Percentiles rank a stretch among this genome's conserved stretches.
These are phyloP conservation scores for Cynodonichthys magdalenae DNA, from an alignment of 2,797 vertebrate genomes.

Conservation along the genomic window DNA sequence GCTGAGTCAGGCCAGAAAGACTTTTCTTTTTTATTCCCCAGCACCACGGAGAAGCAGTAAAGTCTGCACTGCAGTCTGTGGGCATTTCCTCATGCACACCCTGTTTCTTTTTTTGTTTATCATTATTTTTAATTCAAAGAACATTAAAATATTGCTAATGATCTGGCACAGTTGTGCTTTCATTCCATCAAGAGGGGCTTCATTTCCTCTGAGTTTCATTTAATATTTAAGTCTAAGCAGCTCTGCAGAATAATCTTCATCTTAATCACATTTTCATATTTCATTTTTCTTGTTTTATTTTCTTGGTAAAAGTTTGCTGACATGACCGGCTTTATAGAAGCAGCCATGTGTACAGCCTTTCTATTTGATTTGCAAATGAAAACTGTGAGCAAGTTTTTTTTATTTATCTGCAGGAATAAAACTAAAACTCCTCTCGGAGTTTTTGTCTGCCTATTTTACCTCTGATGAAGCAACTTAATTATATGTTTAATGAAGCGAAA, in stretches of 20 bases:
- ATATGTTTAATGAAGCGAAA: slow-evolving; percentile 40
- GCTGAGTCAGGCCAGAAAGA: slow-evolving; percentile 48
- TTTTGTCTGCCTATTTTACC: slow-evolving; percentile 15
- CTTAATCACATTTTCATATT: neutral
- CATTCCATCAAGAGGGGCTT: slow-evolving; percentile 9
- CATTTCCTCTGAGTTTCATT: slow-evolving; percentile 15
- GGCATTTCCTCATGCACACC: slow-evolving; percentile 23
- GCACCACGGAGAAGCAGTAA: slow-evolving; percentile 26
- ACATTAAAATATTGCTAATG: slow-evolving; percentile 2
- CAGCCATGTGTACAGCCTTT: slow-evolving; percentile 2
- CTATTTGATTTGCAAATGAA: slow-evolving; percentile 13
- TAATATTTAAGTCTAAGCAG: slow-evolving; percentile 20
- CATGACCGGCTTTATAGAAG: neutral
- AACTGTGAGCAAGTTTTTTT: slow-evolving; percentile 27
- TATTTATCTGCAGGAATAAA: slow-evolving; percentile 7
- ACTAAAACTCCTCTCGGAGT: slow-evolving; percentile 9
- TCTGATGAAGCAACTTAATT: slow-evolving; percentile 33
- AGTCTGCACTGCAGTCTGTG: slow-evolving; percentile 14
- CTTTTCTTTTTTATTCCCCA: neutral
- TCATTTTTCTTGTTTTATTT: neutral
- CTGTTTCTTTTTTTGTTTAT: neutral
- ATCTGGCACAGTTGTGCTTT: slow-evolving; percentile 8
- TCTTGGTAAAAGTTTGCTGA: neutral
- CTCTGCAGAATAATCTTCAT: neutral
- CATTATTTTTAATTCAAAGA: slow-evolving; percentile 12